Evolutionary conservation across 2,888 invertebrate species (phyloP).

Genomic region (Pasiphila rectangulata): DNA sequence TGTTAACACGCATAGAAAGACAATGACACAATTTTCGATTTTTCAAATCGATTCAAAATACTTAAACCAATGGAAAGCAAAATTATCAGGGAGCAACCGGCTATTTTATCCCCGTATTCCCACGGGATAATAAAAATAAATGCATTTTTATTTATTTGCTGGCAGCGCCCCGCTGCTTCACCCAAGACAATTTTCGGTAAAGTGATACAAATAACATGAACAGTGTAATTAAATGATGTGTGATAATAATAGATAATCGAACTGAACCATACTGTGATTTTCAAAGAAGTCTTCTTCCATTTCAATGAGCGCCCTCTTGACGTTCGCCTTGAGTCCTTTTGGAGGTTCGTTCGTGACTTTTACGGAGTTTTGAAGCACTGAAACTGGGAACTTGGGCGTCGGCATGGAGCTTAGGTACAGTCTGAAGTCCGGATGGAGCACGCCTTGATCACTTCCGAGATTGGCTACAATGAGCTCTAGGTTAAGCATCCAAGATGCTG

Average conservation of each 20-base stretch:
- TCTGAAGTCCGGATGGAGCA: conserved; percentile 87
- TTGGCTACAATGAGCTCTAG: conserved; percentile 89
- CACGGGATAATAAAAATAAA: no score
- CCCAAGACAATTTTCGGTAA: no score
- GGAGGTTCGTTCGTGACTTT: conserved; percentile 98
- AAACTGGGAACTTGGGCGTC: conserved; percentile 91
- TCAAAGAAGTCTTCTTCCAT: conserved; percentile 90
- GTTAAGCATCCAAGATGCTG: conserved; percentile 94
- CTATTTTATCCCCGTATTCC: no score
- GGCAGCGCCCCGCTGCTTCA: no score
- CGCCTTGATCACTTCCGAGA: conserved; percentile 84
- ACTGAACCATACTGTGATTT: conserved; percentile 81
- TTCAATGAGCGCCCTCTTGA: conserved; percentile 90
- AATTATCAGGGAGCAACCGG: no score
- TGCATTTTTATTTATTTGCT: no score
- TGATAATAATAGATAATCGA: neutral
- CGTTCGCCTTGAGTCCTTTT: conserved; percentile 93
- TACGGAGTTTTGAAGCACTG: conserved; percentile 94
- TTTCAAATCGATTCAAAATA: no score
- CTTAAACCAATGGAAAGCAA: no score
- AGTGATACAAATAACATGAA: no score
- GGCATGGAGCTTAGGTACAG: conserved; percentile 95
- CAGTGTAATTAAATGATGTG: no score
- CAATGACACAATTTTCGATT: no score
- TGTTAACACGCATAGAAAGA: no score